Base-by-base conservation (phyloP, 2,797 vertebrate genomes). In the Sarcophilus harrisii region DNA sequence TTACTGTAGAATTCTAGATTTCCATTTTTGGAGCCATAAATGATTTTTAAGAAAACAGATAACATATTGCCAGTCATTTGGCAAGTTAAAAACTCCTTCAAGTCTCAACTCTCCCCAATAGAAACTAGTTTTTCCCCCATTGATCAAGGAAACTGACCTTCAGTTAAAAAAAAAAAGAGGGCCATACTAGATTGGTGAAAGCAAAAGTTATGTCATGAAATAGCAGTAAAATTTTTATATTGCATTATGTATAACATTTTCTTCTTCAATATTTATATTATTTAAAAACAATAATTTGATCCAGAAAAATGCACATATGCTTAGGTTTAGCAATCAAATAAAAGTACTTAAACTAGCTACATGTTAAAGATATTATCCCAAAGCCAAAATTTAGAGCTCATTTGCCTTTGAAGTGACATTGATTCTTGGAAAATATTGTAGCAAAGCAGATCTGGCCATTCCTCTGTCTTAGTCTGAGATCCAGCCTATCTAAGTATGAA, bases 21-120 rank as follows among this genome's bases (percentile, higher is more conserved):
- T 58, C 32, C 89, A 16, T 91, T 87, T 57, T 0, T 27, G 4
- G 3, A 21, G 18, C 45, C 58, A 90, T 24, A 21, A 93, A 89
- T 94, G 4, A 87, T 55, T 92, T 81, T 92, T 28, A 96, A 24
- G 14, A 95, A 94, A 90, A 30, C 10, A 92, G 38, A 32, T 32
- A 62, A 90, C 21, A 66, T 27, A 45, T 27, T 81, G 18, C 9
- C n/a, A 94, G 8, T 81, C 38, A 55, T 90, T 54, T 66, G 29
- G 4, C 14, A 91, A 29, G 3, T 66, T 92, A 66, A 93, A 45
- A 0, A 92, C 5, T 91, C 9, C 45, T 92, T 28, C 59, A 87
- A 95, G 60, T 94, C n/a, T 96, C 55, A 92, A 11, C 57, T 94
- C 90, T 87, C 29, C 30, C 66, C 0, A 24, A 0, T 16, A n/a